phyloP scores from a whole-genome alignment of 2,797 vertebrate genomes.

The Poecilia gillii region DNA sequence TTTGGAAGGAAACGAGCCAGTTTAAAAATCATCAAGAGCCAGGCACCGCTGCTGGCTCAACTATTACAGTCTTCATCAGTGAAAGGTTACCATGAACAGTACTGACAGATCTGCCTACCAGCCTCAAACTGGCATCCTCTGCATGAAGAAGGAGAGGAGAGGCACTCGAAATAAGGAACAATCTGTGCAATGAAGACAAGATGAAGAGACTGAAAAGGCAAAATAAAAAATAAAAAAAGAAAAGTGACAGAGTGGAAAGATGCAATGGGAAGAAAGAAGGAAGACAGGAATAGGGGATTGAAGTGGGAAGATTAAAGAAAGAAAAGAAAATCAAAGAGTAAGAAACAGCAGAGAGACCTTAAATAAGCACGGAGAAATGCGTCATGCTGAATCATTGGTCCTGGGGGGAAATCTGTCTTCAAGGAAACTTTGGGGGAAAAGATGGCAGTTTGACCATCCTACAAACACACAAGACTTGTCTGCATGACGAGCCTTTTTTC shows the following conservation, averaged over 20 bases:
- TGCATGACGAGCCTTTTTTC: not conserved
- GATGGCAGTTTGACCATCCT: slow-evolving; percentile 29
- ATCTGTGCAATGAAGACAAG: slow-evolving; percentile 22
- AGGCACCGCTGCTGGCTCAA: slow-evolving; percentile 72
- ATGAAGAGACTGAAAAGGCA: slow-evolving; percentile 22
- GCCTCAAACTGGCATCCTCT: slow-evolving; percentile 68
- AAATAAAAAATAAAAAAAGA: not conserved
- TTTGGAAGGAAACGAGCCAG: slow-evolving; percentile 28
- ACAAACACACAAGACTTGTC: slow-evolving; percentile 8
- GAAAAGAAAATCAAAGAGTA: slow-evolving; percentile 3
- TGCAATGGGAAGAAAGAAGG: not conserved
- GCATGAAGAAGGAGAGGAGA: slow-evolving; percentile 35
- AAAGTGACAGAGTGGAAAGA: not conserved
- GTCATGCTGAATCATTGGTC: slow-evolving; percentile 65
- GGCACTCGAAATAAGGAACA: slow-evolving; percentile 32
- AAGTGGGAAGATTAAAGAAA: not conserved
- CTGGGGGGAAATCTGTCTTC: slow-evolving; percentile 52
- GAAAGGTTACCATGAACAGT: slow-evolving; percentile 76
- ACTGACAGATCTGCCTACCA: slow-evolving; percentile 80
- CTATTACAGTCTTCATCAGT: slow-evolving; percentile 77
- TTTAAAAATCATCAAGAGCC: slow-evolving; percentile 52
- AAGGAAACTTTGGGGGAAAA: slow-evolving; percentile 37
- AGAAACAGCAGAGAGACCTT: slow-evolving; percentile 23
- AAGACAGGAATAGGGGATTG: no score
- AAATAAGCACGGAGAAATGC: slow-evolving; percentile 40